These are phyloP conservation scores for Mechanitis messenoides DNA, from an alignment of 2,888 invertebrate species.

Conservation along the genomic window DNA sequence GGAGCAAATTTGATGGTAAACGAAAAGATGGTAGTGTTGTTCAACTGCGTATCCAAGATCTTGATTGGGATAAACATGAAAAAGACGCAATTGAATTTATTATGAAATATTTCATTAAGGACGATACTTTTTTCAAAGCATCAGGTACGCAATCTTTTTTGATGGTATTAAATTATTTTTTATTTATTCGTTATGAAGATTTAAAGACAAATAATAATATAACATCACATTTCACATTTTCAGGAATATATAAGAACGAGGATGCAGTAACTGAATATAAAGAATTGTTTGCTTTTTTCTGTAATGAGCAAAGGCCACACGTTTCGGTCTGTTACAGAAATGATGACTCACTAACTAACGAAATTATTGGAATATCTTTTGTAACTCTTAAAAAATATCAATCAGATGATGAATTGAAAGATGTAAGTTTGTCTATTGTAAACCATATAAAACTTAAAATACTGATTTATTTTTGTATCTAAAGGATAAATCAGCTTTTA, in stretches of 20 bases:
- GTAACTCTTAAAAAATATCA: constrained; percentile 24
- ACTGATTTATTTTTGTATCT: not conserved
- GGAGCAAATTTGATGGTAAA: constrained; percentile 25
- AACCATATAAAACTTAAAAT: constrained; percentile 19
- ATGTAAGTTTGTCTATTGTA: not conserved
- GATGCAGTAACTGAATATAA: constrained; percentile 37
- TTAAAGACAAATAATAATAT: not conserved
- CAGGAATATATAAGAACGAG: constrained; percentile 36
- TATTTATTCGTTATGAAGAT: not conserved
- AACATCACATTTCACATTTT: not conserved
- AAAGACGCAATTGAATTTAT: constrained; percentile 22
- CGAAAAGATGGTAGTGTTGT: constrained; percentile 26
- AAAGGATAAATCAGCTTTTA: too few relatives aligned
- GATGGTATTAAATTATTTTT: too few relatives aligned
- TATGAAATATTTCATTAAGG: constrained; percentile 20
- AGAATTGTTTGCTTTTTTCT: constrained; percentile 17
- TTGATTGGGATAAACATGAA: constrained; percentile 17
- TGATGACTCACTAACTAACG: constrained; percentile 28
- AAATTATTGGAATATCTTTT: constrained; percentile 40
- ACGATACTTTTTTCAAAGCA: constrained; percentile 27
- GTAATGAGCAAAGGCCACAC: constrained; percentile 23
- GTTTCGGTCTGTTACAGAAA: constrained; percentile 43
- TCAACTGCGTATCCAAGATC: constrained; percentile 29
- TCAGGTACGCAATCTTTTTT: constrained; percentile 21
- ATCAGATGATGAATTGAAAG: constrained; percentile 24